These are phyloP conservation scores for Natrix natrix DNA, from an alignment of 2,797 vertebrate species.

Conservation along the genomic window DNA sequence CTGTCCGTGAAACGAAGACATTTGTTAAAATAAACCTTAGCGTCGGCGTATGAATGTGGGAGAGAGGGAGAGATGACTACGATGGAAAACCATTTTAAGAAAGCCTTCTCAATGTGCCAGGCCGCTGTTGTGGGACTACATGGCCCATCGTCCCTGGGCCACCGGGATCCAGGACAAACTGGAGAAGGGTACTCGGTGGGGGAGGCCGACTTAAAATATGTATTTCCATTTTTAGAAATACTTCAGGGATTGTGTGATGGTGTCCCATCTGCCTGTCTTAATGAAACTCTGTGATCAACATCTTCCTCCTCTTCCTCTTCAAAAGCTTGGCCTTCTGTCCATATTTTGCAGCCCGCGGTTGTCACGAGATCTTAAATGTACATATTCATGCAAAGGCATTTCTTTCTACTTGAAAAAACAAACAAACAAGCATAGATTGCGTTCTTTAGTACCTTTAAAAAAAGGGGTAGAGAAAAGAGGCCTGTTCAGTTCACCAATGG, in stretches of 20 bases:
- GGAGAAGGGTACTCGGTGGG: background rate
- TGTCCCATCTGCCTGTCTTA: background rate
- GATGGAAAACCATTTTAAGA: constrained; percentile 11
- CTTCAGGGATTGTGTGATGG: background rate
- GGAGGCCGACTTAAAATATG: background rate
- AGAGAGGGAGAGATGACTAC: background rate
- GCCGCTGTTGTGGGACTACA: background rate
- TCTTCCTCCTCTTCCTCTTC: no score
- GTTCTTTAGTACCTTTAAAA: background rate
- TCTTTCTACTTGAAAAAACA: background rate
- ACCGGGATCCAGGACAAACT: background rate
- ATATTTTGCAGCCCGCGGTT: background rate
- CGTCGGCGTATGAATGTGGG: background rate
- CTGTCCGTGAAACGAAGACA: constrained; percentile 38
- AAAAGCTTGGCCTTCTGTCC: background rate
- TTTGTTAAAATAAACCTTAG: constrained; percentile 50
- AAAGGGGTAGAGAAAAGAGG: background rate
- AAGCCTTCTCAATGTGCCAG: background rate
- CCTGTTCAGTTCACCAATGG: background rate
- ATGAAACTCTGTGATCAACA: background rate
- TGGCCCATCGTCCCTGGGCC: background rate
- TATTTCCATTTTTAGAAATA: background rate
- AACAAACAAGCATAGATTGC: background rate
- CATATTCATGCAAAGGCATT: background rate
- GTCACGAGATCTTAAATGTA: background rate